Base-by-base conservation (phyloP, 2,113 vertebrate genomes). In the Grallaria varia region DNA sequence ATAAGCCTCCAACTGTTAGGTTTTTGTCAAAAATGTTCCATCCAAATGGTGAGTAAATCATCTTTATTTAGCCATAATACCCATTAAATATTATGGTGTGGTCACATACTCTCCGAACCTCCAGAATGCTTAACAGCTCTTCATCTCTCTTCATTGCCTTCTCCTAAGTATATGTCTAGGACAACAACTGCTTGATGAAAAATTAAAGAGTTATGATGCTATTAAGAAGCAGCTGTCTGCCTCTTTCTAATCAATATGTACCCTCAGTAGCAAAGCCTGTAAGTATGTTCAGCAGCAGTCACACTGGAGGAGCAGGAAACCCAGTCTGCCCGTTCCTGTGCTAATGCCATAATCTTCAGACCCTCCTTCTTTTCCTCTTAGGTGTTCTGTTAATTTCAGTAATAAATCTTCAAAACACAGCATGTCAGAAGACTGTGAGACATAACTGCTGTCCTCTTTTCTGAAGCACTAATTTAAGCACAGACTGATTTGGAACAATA, bases 21-120 rank as follows among this genome's bases (percentile, higher is more conserved):
- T 99, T 99, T 98, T 98, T 99, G 96, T 99, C 99, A 97, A 99
- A 99, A 99, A 99, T 99, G 99, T 99, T 99, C 97, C 99, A 99
- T 98, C 99, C 99, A 67, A 99, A 99, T 97, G 99, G 99, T 99
- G 97, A 99, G 98, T 96, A 90, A 77, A 81, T 93, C 3, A 33
- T 21, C 82, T 86, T 80, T 94, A 80, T 90, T 85, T 85, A 83
- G 68, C 59, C 5, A 19, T 92, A 85, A 64, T 53, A 63, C n/a
- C 82, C 74, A 33, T 68, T 86, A 81, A 78, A 64, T 87, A 44
- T 27, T 56, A n/a, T 6, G 4, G 8, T 75, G 72, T 40, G 72
- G 52, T 84, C 47, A 12, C 22, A 21, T 39, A 24, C 56, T 69
- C 58, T 84, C 25, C 24, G 14, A 49, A 76, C 55, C 39, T 84